Evolutionary conservation across 2,113 vertebrate species (phyloP), one percentile per base, ranked within the genome.

Genomic region (Rhinoderma darwinii): DNA sequence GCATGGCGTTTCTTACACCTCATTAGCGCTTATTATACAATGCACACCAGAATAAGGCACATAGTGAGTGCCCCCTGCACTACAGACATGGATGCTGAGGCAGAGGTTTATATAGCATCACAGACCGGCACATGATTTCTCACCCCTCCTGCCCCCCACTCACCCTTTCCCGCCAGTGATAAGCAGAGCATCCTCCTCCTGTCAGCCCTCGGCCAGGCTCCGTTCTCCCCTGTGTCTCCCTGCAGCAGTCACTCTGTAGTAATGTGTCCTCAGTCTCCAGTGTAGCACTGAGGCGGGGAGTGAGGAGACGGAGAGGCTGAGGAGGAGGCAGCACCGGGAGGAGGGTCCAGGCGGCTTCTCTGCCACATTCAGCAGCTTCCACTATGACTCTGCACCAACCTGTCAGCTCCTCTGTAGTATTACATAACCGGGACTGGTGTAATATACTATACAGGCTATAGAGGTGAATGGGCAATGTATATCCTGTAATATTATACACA

Each of bases 231-330:
- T 4, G 25, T 20, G 50, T 66, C 27, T 70, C 41, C 84, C 61
- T 68, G 84, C 84, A 79, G 84, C 72, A 35, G 68, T 30, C 17
- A 35, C 59, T 79, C 37, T 54, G 9, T 66, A 78, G 30, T 85
- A 37, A 77, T 25, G 27, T 80, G 84, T 80, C 84, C 84, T 85
- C 72, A 84, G 61, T 59, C n/a, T 41, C 68, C 44, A 41, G 22
- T 79, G 84, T 68, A 86, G 43, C 84, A 86, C 84, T 27, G 30
- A 80, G 84, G 84, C 47, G 77, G 76, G 77, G 84, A 80, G 51
- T 43, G 20, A 35, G 43, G 18, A 39, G 15, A 51, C 14, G 44
- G 27, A 43, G 83, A 74, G 83, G 74, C 37, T 47, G 72, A 84
- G 83, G 73, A 22, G 81, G 81, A 70, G 81, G 50, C 79, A 44